These are phyloP conservation scores for Tinea pellionella DNA, from an alignment of 2,888 invertebrate species.

Conservation along the genomic window DNA sequence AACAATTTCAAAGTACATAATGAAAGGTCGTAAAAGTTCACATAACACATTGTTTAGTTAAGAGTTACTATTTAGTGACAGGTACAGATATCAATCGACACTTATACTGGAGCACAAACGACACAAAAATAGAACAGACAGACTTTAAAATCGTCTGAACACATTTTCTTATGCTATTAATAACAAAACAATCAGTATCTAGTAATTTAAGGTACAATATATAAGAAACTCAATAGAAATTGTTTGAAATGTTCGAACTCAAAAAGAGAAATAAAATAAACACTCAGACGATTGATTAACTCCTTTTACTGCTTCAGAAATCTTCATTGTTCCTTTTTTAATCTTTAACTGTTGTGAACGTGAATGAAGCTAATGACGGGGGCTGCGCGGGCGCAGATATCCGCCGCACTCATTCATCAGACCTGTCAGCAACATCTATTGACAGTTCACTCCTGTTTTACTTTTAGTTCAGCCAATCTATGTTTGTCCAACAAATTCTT, in stretches of 20 bases:
- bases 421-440: conserved; percentile 64
- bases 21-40: background rate
- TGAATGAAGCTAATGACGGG: conserved; percentile 51
- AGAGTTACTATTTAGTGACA: background rate
- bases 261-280: background rate
- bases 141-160: background rate
- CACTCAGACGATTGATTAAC: background rate
- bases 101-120: background rate
- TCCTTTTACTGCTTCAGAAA: conserved; percentile 27
- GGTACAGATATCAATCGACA: background rate
- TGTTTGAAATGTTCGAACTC: too few species aligned
- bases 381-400: conserved; percentile 27
- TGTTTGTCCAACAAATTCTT: background rate
- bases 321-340: conserved; percentile 37
- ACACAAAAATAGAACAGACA: background rate
- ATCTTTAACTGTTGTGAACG: background rate
- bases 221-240: too few species aligned
- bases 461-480: background rate
- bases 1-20: background rate
- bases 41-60: background rate
- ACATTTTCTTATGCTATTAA: too few species aligned
- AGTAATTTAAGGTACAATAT: too few species aligned
- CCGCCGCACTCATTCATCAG: conserved; percentile 54
- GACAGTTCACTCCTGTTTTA: conserved; percentile 48
- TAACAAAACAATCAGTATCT: too few species aligned